A percentile compares a stretch with the other conserved stretches of the same genome.
phyloP scores from a whole-genome alignment of 2,888 invertebrate species.

The Dryocosmus kuriphilus region DNA sequence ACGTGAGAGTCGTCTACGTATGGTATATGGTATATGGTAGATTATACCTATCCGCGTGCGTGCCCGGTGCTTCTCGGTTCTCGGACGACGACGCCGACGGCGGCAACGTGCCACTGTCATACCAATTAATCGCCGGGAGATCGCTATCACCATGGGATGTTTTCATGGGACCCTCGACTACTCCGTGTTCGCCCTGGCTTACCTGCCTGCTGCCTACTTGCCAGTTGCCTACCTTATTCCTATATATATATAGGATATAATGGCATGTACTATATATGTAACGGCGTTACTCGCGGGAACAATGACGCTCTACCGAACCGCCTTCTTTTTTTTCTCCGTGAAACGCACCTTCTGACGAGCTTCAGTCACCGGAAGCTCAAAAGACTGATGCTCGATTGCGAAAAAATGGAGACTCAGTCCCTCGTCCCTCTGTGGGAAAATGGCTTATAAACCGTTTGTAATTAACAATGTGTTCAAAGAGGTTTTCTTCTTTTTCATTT shows the following conservation, averaged over 20 bases:
- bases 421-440: constrained; percentile 21
- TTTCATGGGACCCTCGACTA: constrained; percentile 62
- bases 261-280: background rate
- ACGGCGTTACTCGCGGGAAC: constrained; percentile 15
- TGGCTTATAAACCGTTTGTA: background rate
- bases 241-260: background rate
- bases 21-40: constrained; percentile 58
- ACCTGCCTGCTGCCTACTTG: constrained; percentile 50
- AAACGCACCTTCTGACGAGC: constrained; percentile 27
- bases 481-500: background rate
- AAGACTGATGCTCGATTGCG: constrained; percentile 7
- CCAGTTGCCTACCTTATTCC: constrained; percentile 47
- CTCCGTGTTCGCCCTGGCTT: constrained; percentile 54
- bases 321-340: constrained; percentile 26
- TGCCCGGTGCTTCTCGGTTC: constrained; percentile 58
- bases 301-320: constrained; percentile 21
- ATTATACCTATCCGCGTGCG: constrained; percentile 62
- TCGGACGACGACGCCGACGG: constrained; percentile 58
- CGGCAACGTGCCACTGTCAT: constrained; percentile 72
- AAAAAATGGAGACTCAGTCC: constrained; percentile 15
- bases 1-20: constrained; percentile 61
- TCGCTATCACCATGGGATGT: constrained; percentile 69
- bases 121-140: constrained; percentile 75
- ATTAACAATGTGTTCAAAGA: background rate
- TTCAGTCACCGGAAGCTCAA: constrained; percentile 31